phyloP scores from a whole-genome alignment of 1,140 invertebrate genomes.

The Telenomus remus region DNA sequence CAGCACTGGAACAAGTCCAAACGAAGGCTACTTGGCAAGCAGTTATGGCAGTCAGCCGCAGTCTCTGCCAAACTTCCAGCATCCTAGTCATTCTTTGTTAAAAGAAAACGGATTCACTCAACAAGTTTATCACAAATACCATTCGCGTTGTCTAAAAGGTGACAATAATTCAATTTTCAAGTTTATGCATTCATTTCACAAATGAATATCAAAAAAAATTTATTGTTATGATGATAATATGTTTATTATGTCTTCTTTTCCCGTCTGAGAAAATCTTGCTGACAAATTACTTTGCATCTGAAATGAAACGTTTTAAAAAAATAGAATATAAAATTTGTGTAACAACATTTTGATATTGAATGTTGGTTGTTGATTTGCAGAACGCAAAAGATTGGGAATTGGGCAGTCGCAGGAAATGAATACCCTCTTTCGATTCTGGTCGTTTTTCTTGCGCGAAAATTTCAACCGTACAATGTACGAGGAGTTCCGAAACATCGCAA shows the following conservation, averaged over 20 bases:
- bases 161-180: slow-evolving; percentile 6
- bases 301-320: slow-evolving; percentile 10
- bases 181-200: slow-evolving; percentile 9
- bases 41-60: slow-evolving; percentile 86
- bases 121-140: slow-evolving; percentile 96
- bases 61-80: slow-evolving; percentile 93
- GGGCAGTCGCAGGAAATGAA: slow-evolving; percentile 98
- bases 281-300: slow-evolving; percentile 56
- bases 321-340: background rate
- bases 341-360: background rate
- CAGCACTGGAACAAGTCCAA: slow-evolving; percentile 84
- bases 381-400: slow-evolving; percentile 92
- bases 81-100: slow-evolving; percentile 96
- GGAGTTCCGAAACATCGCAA: slow-evolving; percentile 92
- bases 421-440: slow-evolving; percentile 98
- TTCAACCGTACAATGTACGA: slow-evolving; percentile 99
- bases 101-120: slow-evolving; percentile 98
- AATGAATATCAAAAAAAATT: too few relatives aligned
- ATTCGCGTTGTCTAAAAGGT: slow-evolving; percentile 95
- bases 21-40: slow-evolving; percentile 79
- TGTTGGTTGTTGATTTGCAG: slow-evolving; percentile 72
- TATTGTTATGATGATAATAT: slow-evolving; percentile 63
- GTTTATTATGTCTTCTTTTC: slow-evolving; percentile 74
- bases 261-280: slow-evolving; percentile 65
- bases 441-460: slow-evolving; percentile 98